A percentile compares a stretch with the other conserved stretches of the same genome.
Conservation (phyloP, 2,113 vertebrate species). For the Corythaeola cristata region DNA sequence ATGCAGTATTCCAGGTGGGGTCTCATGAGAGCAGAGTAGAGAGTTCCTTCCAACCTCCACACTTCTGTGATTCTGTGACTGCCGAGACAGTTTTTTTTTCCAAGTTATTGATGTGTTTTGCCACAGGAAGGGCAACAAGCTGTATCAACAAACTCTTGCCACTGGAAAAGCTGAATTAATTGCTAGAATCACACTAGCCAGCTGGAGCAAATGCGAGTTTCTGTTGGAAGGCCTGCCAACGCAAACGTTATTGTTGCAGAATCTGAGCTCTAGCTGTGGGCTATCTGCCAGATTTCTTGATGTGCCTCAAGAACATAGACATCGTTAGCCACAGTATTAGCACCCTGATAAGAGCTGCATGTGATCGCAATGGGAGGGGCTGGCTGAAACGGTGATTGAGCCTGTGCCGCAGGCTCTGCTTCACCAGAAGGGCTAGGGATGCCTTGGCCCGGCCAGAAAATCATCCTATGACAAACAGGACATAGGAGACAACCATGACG, state of each 20-base stretch:
- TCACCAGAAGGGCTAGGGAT: rapidly evolving
- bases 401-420: neutral
- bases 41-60: neutral
- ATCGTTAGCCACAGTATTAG: neutral
- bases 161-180: constrained; percentile 49
- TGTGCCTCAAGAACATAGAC: neutral
- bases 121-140: constrained; percentile 49
- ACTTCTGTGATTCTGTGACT: neutral
- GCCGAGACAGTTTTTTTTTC: neutral
- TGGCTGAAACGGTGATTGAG: neutral
- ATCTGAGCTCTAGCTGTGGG: neutral
- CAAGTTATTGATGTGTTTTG: neutral
- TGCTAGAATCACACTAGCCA: constrained; percentile 39
- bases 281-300: neutral
- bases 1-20: neutral
- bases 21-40: neutral
- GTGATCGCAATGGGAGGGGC: neutral
- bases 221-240: neutral
- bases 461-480: neutral
- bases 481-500: neutral
- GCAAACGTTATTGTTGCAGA: constrained; percentile 19
- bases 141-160: constrained; percentile 43
- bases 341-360: neutral
- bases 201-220: neutral
- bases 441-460: neutral